Conservation (phyloP, 2,113 vertebrate genomes). For the Nasalis larvatus region DNA sequence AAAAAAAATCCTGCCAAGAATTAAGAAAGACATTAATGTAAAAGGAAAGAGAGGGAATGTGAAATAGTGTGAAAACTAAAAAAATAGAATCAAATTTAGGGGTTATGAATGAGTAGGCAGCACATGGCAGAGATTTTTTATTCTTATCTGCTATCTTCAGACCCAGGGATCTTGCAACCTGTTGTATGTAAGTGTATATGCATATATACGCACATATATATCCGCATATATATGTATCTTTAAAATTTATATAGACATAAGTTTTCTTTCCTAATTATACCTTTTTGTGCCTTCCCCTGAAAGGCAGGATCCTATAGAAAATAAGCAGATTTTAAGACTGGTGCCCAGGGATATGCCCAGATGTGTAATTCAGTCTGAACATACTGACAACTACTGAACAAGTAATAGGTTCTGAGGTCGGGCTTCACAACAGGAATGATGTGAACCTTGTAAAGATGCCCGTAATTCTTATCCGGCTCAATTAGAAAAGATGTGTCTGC, state of each 20-base stretch:
- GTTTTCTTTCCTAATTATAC: not conserved
- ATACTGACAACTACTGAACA: not conserved
- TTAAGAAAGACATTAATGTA: not conserved
- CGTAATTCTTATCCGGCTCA: not conserved
- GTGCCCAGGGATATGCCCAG: not conserved
- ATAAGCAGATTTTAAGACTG: not conserved
- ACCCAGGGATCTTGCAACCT: not conserved
- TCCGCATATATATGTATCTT: not conserved
- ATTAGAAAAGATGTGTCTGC: not conserved
- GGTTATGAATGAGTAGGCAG: not conserved
- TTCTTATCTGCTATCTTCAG: not conserved
- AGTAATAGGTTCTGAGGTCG: not conserved
- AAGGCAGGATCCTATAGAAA: not conserved
- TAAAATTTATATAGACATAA: not conserved
- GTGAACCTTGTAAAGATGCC: not conserved
- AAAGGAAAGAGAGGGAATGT: not conserved
- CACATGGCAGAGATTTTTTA: not conserved
- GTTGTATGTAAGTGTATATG: not conserved
- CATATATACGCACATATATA: too few species aligned
- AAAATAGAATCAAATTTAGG: not conserved
- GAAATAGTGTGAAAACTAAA: not conserved
- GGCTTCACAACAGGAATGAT: not conserved
- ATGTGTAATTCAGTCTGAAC: not conserved
- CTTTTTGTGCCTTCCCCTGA: not conserved
- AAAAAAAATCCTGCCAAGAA: not conserved